Conservation (phyloP, 2,113 vertebrate species). For the Sterna hirundo region DNA sequence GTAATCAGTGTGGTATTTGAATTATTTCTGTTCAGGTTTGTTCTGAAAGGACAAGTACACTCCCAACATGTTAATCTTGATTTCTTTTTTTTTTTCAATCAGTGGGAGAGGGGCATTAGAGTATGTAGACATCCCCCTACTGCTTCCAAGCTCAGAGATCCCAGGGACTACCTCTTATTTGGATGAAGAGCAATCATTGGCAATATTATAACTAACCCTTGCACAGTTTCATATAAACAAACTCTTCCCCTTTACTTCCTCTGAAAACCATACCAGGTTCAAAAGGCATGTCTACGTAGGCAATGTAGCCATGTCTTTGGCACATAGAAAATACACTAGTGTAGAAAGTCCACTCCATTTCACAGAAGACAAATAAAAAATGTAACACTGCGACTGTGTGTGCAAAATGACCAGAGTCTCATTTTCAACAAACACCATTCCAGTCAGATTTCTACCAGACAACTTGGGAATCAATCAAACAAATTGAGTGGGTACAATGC, state of each 20-base stretch:
- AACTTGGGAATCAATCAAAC: neutral
- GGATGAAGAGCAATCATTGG: neutral
- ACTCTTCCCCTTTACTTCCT: neutral
- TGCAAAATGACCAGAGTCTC: neutral
- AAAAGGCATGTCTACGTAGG: neutral
- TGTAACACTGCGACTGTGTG: neutral
- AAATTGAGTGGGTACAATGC: neutral
- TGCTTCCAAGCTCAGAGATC: neutral
- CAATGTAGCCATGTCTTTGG: neutral
- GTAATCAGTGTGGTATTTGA: neutral
- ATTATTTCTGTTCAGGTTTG: neutral
- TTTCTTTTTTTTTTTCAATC: neutral
- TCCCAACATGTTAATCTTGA: neutral
- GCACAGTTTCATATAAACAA: neutral
- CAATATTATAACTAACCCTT: neutral
- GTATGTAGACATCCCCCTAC: neutral
- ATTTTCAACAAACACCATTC: neutral
- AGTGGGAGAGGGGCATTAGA: neutral
- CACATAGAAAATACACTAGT: too few species aligned
- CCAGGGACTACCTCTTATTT: neutral
- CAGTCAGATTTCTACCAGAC: neutral
- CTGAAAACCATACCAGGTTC: neutral
- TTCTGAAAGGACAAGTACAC: neutral
- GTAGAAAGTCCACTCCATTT: neutral
- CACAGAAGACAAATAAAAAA: neutral